Evolutionary conservation across 2,888 invertebrate species (phyloP).

Genomic region (Harpagoxenus sublaevis): DNA sequence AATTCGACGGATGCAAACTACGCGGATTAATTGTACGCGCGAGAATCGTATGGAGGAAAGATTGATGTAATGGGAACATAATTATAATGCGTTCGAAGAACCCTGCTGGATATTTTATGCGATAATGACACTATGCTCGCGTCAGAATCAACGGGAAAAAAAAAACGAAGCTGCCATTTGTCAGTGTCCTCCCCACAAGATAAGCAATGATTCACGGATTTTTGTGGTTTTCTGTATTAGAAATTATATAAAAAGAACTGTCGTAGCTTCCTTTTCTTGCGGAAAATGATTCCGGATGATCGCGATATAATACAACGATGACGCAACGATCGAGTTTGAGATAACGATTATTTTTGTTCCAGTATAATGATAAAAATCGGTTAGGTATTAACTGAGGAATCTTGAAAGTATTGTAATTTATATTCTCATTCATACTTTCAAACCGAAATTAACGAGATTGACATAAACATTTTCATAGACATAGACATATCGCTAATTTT

Average conservation of each 20-base stretch:
- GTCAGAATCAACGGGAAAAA: background rate
- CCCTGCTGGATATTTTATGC: background rate
- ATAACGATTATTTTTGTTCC: too few relatives aligned
- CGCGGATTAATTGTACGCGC: background rate
- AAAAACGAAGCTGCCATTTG: background rate
- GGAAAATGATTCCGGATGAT: background rate
- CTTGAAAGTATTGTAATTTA: background rate
- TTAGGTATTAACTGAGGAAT: background rate
- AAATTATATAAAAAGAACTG: background rate
- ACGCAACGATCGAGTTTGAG: too few relatives aligned
- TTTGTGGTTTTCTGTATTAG: background rate
- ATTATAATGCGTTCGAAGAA: background rate
- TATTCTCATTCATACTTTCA: background rate
- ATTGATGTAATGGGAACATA: conserved; percentile 11
- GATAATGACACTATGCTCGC: background rate
- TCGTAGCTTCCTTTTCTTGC: background rate
- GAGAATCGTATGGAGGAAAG: background rate
- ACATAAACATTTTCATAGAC: background rate
- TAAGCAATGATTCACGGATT: background rate
- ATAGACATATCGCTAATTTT: too few relatives aligned
- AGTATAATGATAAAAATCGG: too few relatives aligned
- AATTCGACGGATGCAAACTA: background rate
- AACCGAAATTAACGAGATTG: too few relatives aligned
- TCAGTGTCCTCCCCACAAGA: background rate
- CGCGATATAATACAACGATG: background rate